Percentiles rank a stretch among this genome's conserved stretches.
Conservation (phyloP, 2,888 invertebrate genomes). For the Argynnis bischoffii region DNA sequence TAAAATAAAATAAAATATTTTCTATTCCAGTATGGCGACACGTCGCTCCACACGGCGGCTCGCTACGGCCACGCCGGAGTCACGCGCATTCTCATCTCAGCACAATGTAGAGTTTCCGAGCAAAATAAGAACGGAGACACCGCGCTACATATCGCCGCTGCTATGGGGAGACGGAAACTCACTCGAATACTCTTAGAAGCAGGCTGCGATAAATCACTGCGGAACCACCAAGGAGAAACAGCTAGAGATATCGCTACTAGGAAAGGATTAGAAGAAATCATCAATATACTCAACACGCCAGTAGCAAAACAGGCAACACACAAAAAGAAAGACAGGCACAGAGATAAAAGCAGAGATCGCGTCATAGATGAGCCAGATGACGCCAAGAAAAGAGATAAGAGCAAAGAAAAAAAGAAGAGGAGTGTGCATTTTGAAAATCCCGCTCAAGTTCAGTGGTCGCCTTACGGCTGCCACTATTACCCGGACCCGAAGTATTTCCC, state of each 20-base stretch:
- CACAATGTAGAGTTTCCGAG: constrained; percentile 91
- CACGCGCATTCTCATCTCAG: constrained; percentile 95
- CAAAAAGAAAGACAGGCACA: constrained; percentile 63
- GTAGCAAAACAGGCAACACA: constrained; percentile 65
- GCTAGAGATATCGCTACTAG: constrained; percentile 94
- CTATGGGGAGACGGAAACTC: constrained; percentile 95
- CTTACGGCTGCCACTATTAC: constrained; percentile 95
- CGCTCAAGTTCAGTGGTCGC: constrained; percentile 87
- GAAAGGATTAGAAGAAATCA: constrained; percentile 92
- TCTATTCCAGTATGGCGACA: constrained; percentile 88
- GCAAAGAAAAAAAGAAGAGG: constrained; percentile 75
- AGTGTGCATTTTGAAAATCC: constrained; percentile 79
- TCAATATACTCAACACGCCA: constrained; percentile 87
- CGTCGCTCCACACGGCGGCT: constrained; percentile 96
- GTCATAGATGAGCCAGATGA: constrained; percentile 79
- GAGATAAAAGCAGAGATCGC: constrained; percentile 80
- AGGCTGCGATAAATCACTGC: constrained; percentile 85
- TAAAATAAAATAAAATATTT: too few species aligned
- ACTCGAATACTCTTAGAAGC: constrained; percentile 95
- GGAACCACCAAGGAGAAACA: constrained; percentile 94
- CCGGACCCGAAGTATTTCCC: constrained; percentile 93
- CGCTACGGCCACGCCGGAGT: constrained; percentile 98
- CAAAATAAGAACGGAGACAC: constrained; percentile 98
- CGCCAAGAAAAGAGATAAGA: constrained; percentile 69
- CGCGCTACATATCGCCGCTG: constrained; percentile 95